Evolutionary conservation across 2,113 vertebrate species (phyloP).

Genomic region (Podocnemis expansa): DNA sequence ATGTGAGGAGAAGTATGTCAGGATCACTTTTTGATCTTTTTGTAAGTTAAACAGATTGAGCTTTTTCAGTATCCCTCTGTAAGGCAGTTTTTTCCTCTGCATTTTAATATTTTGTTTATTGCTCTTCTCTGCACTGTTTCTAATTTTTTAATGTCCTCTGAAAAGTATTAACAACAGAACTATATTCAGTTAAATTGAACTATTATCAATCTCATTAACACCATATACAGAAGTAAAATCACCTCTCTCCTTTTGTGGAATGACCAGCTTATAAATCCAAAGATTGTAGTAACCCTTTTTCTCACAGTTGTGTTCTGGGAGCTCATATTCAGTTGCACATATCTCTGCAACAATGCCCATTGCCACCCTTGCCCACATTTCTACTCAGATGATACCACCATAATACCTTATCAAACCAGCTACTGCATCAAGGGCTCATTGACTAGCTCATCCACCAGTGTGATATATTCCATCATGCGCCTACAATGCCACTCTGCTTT

Average conservation of each 20-base stretch:
- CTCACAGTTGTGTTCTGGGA: not conserved
- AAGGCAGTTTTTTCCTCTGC: not conserved
- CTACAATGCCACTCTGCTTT: no score
- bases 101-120: not conserved
- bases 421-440: no score
- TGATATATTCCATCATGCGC: no score
- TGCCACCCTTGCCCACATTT: no score
- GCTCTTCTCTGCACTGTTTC: not conserved
- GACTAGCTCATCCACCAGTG: no score
- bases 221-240: not conserved
- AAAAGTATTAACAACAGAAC: not conserved
- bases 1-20: not conserved
- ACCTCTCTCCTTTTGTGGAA: not conserved
- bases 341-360: no score
- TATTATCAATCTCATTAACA: not conserved
- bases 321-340: not conserved
- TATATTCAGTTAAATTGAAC: not conserved
- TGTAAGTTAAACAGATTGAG: not conserved
- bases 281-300: not conserved
- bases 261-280: not conserved
- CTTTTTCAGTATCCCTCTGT: not conserved
- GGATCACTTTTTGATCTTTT: not conserved
- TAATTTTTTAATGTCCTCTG: not conserved
- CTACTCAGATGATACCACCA: not conserved
- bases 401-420: no score